Evolutionary conservation across 2,797 vertebrate species (phyloP).

Genomic region (Coranthus polyacanthus): DNA sequence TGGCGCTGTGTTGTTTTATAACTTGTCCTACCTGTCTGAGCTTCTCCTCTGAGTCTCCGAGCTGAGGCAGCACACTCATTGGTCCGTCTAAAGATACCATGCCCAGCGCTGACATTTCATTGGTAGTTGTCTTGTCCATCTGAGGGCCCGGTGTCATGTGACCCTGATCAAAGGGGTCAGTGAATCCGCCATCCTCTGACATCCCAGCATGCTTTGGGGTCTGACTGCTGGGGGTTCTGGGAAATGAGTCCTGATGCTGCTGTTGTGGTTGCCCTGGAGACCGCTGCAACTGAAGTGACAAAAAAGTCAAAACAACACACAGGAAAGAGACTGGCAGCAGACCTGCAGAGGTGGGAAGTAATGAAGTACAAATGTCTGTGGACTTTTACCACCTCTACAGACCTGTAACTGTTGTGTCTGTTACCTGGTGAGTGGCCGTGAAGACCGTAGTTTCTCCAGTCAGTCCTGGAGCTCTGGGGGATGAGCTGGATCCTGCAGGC

Average conservation of each 20-base stretch:
- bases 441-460: constrained; percentile 36
- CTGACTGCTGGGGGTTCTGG: constrained; percentile 84
- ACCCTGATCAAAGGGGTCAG: constrained; percentile 88
- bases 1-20: constrained; percentile 1
- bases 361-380: too few species aligned
- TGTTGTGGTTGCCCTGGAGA: constrained; percentile 79
- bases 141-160: constrained; percentile 84
- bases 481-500: constrained; percentile 1
- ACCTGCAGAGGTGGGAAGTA: not conserved
- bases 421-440: constrained; percentile 61
- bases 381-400: too few species aligned
- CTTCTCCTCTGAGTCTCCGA: constrained; percentile 92
- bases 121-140: constrained; percentile 63
- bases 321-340: not conserved
- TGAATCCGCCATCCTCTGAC: constrained; percentile 74
- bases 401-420: too few species aligned
- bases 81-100: constrained; percentile 78
- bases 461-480: constrained; percentile 52
- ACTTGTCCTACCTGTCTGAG: constrained; percentile 89
- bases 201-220: constrained; percentile 85
- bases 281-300: constrained; percentile 52
- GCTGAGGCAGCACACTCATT: constrained; percentile 83
- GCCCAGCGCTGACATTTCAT: constrained; percentile 48
- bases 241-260: constrained; percentile 83
- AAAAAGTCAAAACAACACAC: not conserved